These are phyloP conservation scores for Heliconius congener DNA, from an alignment of 1,140 invertebrate species.

Conservation along the genomic window DNA sequence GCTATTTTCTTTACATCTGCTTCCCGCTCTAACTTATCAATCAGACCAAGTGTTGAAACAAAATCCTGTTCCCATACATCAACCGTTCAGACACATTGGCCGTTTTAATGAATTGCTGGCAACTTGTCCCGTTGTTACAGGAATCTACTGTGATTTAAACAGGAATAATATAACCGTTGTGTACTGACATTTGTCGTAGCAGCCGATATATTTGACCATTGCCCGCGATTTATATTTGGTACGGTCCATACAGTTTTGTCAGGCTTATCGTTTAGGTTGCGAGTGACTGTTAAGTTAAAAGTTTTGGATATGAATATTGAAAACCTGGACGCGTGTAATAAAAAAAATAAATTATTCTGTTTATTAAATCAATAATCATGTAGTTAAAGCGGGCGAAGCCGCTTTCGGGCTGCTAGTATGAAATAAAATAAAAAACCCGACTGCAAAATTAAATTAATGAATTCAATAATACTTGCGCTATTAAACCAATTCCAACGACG, in stretches of 20 bases:
- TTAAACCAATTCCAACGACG: no score
- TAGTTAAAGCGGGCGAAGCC: no score
- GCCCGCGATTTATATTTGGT: neutral
- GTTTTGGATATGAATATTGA: neutral
- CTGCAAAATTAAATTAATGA: no score
- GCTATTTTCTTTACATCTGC: neutral
- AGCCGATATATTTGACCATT: neutral
- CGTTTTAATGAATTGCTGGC: conserved; percentile 71
- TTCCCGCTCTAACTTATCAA: conserved; percentile 31
- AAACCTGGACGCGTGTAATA: no score
- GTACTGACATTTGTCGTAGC: conserved; percentile 10
- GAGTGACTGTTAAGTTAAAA: neutral
- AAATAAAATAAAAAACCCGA: no score
- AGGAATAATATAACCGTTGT: conserved; percentile 24
- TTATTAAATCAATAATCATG: no score
- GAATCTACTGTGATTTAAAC: conserved; percentile 68
- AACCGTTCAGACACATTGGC: conserved; percentile 67
- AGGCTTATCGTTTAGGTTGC: neutral
- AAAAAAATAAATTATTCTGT: no score
- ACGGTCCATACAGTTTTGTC: neutral
- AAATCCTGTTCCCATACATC: conserved; percentile 62
- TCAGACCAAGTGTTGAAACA: conserved; percentile 39
- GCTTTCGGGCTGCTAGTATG: no score
- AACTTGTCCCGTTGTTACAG: conserved; percentile 55
- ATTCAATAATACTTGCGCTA: no score